A percentile compares a stretch with the other conserved stretches of the same genome.
Conservation (phyloP, 2,888 invertebrate species). For the Isoperla grammatica region DNA sequence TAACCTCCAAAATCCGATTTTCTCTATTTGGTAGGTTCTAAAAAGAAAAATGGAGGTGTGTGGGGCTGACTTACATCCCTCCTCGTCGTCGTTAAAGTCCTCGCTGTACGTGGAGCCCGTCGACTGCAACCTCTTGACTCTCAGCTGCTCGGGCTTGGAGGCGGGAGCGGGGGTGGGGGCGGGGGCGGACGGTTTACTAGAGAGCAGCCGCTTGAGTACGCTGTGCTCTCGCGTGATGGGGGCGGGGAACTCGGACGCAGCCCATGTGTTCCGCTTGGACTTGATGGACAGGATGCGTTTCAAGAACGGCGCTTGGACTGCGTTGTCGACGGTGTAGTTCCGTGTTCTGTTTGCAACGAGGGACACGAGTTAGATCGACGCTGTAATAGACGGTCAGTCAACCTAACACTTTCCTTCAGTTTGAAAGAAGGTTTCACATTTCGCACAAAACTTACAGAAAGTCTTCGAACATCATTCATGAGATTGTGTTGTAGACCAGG, state of each 20-base stretch:
- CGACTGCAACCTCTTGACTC: constrained; percentile 36
- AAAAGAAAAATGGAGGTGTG: too few species aligned
- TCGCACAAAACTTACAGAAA: too few species aligned
- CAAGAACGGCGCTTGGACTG: constrained; percentile 36
- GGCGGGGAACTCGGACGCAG: background rate
- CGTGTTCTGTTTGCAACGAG: constrained; percentile 34
- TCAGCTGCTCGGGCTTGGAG: constrained; percentile 7
- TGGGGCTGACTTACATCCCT: constrained; percentile 34
- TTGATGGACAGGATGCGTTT: constrained; percentile 39
- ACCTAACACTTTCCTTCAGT: too few species aligned
- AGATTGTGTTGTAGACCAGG: too few species aligned
- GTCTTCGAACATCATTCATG: too few species aligned
- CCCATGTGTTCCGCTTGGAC: constrained; percentile 13
- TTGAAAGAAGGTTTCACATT: too few species aligned
- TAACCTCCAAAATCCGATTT: too few species aligned
- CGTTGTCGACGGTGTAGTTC: constrained; percentile 38
- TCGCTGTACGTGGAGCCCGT: constrained; percentile 44
- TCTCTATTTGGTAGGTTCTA: too few species aligned
- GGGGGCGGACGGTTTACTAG: constrained; percentile 32
- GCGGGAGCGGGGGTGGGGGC: background rate
- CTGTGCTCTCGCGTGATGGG: background rate
- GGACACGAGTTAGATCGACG: too few species aligned
- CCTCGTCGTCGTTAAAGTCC: constrained; percentile 43
- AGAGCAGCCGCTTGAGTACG: constrained; percentile 34
- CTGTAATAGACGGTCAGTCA: too few species aligned